Conservation (phyloP, 2,888 invertebrate species). For the Macrophya annulata region DNA sequence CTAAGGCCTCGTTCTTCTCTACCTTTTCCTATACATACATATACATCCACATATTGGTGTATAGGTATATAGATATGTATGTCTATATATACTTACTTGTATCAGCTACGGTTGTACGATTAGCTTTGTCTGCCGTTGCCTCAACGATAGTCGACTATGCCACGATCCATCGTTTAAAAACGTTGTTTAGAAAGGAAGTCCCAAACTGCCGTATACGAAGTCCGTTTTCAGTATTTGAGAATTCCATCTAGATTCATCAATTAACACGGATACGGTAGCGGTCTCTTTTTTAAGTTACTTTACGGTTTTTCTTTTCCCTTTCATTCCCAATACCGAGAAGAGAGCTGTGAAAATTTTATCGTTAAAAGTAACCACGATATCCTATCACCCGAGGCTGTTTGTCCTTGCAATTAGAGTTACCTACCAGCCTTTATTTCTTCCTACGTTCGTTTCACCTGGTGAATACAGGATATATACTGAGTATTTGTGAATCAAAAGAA, state of each 20-base stretch:
- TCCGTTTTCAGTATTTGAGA: conserved; percentile 20
- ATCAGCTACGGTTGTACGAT: conserved; percentile 51
- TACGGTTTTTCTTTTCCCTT: background rate
- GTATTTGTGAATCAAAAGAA: conserved; percentile 36
- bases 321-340: background rate
- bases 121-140: conserved; percentile 41
- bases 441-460: background rate
- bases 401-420: conserved; percentile 7
- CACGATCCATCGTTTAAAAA: conserved; percentile 42
- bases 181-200: conserved; percentile 14
- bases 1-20: conserved; percentile 29
- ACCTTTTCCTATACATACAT: conserved; percentile 14
- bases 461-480: background rate
- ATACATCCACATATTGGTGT: background rate
- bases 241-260: conserved; percentile 22
- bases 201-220: background rate
- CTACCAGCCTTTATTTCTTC: background rate
- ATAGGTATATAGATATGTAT: background rate
- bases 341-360: conserved; percentile 1
- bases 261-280: background rate
- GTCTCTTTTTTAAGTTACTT: background rate
- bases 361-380: conserved; percentile 6
- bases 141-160: conserved; percentile 3
- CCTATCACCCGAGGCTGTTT: background rate
- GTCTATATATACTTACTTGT: conserved; percentile 35